Conservation (phyloP, 1,140 invertebrate genomes). For the Saxidomus purpurata region DNA sequence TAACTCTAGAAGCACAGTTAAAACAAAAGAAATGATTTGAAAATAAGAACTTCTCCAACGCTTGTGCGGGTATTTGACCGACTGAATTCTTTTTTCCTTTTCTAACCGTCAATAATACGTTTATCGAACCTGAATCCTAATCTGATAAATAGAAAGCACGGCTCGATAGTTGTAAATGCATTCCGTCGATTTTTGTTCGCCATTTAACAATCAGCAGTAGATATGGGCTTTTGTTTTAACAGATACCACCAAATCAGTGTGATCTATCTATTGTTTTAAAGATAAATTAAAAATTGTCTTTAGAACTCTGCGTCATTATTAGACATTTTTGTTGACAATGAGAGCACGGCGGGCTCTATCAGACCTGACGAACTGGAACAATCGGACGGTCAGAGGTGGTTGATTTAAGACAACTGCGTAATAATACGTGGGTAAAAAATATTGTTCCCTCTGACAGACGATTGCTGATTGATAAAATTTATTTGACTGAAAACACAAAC, state of each 20-base stretch:
- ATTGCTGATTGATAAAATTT: not conserved
- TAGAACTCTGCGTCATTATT: constrained; percentile 5
- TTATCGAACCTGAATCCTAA: constrained; percentile 16
- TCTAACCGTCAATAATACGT: not conserved
- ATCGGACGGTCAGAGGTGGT: constrained; percentile 43
- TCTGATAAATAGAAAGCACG: constrained; percentile 30
- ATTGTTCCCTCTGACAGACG: not conserved
- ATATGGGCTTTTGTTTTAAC: constrained; percentile 27
- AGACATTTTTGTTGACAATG: constrained; percentile 47
- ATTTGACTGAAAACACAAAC: not conserved
- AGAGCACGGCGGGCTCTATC: not conserved
- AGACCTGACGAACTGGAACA: constrained; percentile 5
- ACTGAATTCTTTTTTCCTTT: constrained; percentile 19
- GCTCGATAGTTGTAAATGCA: not conserved
- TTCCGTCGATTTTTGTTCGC: constrained; percentile 27
- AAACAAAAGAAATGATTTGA: no score
- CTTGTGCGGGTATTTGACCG: no score
- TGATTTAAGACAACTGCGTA: not conserved
- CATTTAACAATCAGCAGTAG: constrained; percentile 18
- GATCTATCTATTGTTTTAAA: constrained; percentile 48
- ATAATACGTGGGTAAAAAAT: not conserved
- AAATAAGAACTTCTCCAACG: no score
- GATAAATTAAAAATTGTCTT: constrained; percentile 54
- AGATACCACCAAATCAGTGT: constrained; percentile 48
- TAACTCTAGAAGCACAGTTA: no score